Evolutionary conservation across 2,888 invertebrate species (phyloP), one percentile per base, ranked within the genome.

Genomic region (Eristalis arbustorum): DNA sequence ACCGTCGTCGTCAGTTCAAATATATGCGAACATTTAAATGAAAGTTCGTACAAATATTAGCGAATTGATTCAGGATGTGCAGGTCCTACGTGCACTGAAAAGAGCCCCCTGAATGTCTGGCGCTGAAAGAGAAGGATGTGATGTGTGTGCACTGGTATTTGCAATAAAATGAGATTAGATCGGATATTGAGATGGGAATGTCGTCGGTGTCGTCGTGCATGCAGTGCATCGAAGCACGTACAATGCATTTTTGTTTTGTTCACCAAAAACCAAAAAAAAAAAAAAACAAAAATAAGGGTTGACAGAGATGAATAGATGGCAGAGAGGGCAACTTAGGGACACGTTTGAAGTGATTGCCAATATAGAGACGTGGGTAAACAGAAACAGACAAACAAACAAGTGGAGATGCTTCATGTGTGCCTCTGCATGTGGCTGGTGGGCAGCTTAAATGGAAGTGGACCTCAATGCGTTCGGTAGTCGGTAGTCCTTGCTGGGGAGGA

Each of bases 41-140:
- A 79, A 87, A 87, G 71, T 79, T 87, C 83, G 83, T 83, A 73
- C 83, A 87, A 87, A 87, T 87, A 87, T 82, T 81, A 74, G 85
- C 85, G 77, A 85, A 77, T 85, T 77, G 81, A 85, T 81, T 77
- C 81, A 82, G 82, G 69, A 85, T 78, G 31, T 31, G 76, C 76
- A 77, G 84, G 84, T 84, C 75, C 34, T 75, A 57, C 71, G 8
- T 23, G 28, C 6, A 13, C 22, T 2, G 14, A 23, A n/a, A 40
- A 22, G 59, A n/a, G 6, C 49, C 49, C 42, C n/a, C n/a, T n/a
- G n/a, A n/a, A 8, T 13, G 18, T 14, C 0, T 6, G 10, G n/a
- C 10, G 22, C 14, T 6, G 49, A 34, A 42, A n/a, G 34, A 11
- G 10, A 40, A 77, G 73, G 64, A 76, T 77, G 69, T 25, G 23